phyloP scores from a whole-genome alignment of 2,113 vertebrate genomes.

The Scalopus aquaticus region DNA sequence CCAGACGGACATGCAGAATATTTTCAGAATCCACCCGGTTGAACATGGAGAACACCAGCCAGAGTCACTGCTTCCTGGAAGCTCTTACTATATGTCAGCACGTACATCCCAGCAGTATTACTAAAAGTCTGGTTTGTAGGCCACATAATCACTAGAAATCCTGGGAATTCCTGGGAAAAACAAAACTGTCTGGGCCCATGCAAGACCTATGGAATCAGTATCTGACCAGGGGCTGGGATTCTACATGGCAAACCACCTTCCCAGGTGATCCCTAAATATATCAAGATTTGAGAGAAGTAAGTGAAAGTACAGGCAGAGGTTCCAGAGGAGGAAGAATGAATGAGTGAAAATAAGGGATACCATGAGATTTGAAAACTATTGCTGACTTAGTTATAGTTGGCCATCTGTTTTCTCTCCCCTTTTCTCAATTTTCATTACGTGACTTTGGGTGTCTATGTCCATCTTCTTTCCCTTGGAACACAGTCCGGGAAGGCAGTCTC shows the following conservation, averaged over 20 bases:
- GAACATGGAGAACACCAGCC: background rate
- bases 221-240: background rate
- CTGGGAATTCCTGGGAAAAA: background rate
- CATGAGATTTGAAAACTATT: background rate
- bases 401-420: background rate
- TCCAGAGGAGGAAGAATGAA: background rate
- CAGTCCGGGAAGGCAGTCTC: background rate
- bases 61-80: background rate
- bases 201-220: background rate
- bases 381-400: background rate
- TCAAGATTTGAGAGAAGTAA: background rate
- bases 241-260: background rate
- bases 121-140: background rate
- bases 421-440: background rate
- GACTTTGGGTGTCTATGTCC: background rate
- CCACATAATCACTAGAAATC: background rate
- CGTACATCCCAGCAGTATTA: background rate
- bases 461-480: background rate
- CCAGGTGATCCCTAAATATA: background rate
- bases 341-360: background rate
- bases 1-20: accelerated
- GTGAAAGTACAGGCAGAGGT: background rate
- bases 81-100: too few relatives aligned
- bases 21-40: background rate
- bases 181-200: background rate